Evolutionary conservation across 2,888 invertebrate genomes (phyloP).

Genomic region (Athalia cordata): DNA sequence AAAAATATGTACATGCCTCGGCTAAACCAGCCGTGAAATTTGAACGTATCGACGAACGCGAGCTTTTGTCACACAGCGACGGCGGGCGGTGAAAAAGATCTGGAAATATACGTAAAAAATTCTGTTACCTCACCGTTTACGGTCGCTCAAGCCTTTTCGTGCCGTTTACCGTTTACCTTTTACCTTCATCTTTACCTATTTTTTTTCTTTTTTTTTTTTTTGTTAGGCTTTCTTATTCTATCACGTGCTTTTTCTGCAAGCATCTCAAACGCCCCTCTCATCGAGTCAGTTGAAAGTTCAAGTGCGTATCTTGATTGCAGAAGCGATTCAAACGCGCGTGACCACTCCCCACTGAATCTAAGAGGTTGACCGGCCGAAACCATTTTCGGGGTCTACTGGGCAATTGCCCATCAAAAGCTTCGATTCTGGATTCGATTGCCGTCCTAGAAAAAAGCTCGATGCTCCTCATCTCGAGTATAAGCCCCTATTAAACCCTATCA

Average conservation of each 20-base stretch:
- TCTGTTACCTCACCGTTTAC: slow-evolving; percentile 10
- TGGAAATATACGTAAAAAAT: slow-evolving; percentile 23
- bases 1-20: background rate
- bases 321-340: slow-evolving; percentile 9
- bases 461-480: no score
- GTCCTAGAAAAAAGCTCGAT: background rate
- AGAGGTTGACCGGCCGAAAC: slow-evolving; percentile 2
- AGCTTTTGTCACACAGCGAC: slow-evolving; percentile 10
- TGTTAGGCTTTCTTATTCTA: no score
- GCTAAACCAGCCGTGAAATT: slow-evolving; percentile 18
- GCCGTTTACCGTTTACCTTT: background rate
- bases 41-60: slow-evolving; percentile 1
- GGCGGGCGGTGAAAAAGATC: slow-evolving; percentile 3
- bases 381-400: background rate
- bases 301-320: slow-evolving; percentile 10
- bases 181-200: background rate
- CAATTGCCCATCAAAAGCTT: slow-evolving; percentile 9
- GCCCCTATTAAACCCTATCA: no score
- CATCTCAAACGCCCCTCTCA: background rate
- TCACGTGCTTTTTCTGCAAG: background rate
- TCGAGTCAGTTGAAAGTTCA: slow-evolving; percentile 11
- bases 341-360: slow-evolving; percentile 10
- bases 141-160: slow-evolving; percentile 25
- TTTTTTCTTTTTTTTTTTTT: background rate
- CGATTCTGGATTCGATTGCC: slow-evolving; percentile 1